Evolutionary conservation across 2,113 vertebrate species (phyloP).

Genomic region (Donacobius atricapilla): DNA sequence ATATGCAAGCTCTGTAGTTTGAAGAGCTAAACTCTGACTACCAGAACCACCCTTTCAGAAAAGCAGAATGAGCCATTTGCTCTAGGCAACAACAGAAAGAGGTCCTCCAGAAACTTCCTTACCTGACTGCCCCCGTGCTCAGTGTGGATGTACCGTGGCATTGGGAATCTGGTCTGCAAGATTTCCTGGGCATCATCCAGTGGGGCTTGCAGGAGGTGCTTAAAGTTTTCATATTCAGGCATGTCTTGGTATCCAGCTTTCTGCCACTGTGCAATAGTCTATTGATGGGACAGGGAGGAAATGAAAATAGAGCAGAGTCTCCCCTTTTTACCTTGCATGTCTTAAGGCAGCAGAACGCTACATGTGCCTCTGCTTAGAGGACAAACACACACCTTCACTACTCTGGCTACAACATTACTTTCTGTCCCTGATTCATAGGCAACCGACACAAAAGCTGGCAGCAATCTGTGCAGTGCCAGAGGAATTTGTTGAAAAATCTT

Average conservation of each 20-base stretch:
- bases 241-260: conserved; percentile 96
- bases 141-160: conserved; percentile 93
- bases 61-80: not conserved
- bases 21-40: not conserved
- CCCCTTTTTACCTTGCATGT: not conserved
- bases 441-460: not conserved
- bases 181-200: conserved; percentile 95
- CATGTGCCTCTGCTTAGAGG: not conserved
- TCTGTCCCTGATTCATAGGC: not conserved
- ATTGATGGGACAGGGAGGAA: not conserved
- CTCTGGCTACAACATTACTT: not conserved
- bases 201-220: conserved; percentile 92
- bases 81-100: not conserved
- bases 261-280: conserved; percentile 96
- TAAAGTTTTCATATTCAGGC: conserved; percentile 97
- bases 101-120: not conserved
- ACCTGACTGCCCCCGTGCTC: conserved; percentile 90
- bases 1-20: not conserved
- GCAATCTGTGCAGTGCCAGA: not conserved
- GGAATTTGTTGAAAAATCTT: not conserved
- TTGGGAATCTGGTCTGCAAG: conserved; percentile 90
- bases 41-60: not conserved
- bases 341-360: not conserved
- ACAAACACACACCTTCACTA: not conserved
- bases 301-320: not conserved